Evolutionary conservation across 2,888 invertebrate species (phyloP), one percentile per base, ranked within the genome.

Genomic region (Agrotis clavis): DNA sequence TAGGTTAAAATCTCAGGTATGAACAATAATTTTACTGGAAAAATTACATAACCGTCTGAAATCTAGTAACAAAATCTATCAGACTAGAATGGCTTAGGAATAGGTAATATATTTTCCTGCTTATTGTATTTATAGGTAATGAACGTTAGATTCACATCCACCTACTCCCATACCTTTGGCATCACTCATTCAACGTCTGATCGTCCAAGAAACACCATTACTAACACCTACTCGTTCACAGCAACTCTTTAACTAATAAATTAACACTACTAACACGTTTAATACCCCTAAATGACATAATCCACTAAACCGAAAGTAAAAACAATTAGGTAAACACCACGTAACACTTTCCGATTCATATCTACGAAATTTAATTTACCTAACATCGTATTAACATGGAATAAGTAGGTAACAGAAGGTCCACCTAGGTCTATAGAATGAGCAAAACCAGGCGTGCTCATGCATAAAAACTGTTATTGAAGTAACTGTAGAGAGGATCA

Each of bases 321-420:
- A 79, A 81, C 69, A 81, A 80, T 84, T 76, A 74, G 66, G 59
- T 74, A 71, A 79, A 78, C 81, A 80, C 76, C 70, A 81, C 75
- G 71, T 79, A 75, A 82, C 72, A 80, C 83, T 83, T 80, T 81
- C 75, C 68, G 90, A 91, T 91, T 75, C 75, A 79, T 89, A 91
- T 91, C 91, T 82, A 77, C 83, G 84, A 89, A 91, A 92, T 92
- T 93, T 90, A 92, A 92, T 93, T 92, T 87, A 85, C 86, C 80
- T 88, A 88, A 90, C 89, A 90, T 89, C 72, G 86, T 81, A 84
- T 79, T 76, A 48, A 48, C 59, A 41, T 18, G 30, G 13, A 53
- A 48, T 59, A 54, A 47, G 19, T 67, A 19, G 18, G 13, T n/a
- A 41, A 47, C 76, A 60, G 67, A 76, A 67, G 48, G 41, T 18